A percentile compares a stretch with the other conserved stretches of the same genome.
Conservation (phyloP, 1,140 invertebrate species). For the Achroia grisella region DNA sequence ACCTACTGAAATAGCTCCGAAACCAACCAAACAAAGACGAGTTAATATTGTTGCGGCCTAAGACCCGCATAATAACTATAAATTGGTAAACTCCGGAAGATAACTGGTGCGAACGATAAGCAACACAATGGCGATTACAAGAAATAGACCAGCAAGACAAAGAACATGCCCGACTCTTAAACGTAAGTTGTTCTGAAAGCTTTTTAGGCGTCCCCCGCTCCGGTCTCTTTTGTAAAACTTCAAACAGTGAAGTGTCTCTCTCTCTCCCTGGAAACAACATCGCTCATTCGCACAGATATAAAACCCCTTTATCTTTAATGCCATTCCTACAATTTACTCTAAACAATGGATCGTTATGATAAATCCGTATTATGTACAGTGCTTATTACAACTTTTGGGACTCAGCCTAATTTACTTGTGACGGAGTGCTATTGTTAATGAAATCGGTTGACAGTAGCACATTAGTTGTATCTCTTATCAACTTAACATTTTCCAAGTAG, state of each 20-base stretch:
- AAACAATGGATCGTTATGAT: conserved; percentile 37
- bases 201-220: conserved; percentile 12
- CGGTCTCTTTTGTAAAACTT: conserved; percentile 37
- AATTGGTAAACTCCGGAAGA: conserved; percentile 23
- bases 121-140: conserved; percentile 32
- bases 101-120: conserved; percentile 22
- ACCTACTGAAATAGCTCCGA: conserved; percentile 12
- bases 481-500: neutral
- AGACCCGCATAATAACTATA: conserved; percentile 29
- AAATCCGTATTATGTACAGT: conserved; percentile 21
- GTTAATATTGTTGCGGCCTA: conserved; percentile 17
- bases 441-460: neutral
- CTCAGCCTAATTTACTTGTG: too few species aligned
- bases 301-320: conserved; percentile 33
- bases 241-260: conserved; percentile 41
- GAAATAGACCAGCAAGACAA: conserved; percentile 30
- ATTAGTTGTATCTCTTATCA: neutral
- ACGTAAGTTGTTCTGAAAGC: conserved; percentile 20
- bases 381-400: conserved; percentile 13
- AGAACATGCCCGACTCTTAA: conserved; percentile 17
- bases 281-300: conserved; percentile 30
- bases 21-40: conserved; percentile 19
- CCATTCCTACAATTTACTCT: conserved; percentile 31
- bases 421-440: neutral
- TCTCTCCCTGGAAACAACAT: conserved; percentile 25